Base-by-base conservation (phyloP, 2,888 invertebrate species). In the Leptinotarsa haldemani region DNA sequence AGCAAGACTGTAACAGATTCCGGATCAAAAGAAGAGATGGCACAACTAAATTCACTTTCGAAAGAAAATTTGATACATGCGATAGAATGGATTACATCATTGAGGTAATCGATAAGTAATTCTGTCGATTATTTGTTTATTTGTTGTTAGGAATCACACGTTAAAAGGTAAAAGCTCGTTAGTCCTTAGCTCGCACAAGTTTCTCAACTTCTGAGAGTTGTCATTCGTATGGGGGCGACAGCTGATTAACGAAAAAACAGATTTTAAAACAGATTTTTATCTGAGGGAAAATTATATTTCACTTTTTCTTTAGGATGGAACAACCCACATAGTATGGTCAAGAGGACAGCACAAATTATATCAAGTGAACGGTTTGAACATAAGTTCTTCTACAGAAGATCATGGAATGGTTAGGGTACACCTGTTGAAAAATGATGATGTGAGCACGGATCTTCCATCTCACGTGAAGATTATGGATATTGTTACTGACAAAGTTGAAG, bases 251-350 rank as follows among this genome's bases (percentile, higher is more conserved):
- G 22, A 2, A 2, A 22, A 22, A 22, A 22, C 22, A 22, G 22
- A 22, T 22, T 22, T 22, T 22, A 25, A 22, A 22, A 22, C 22
- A 22, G 22, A 22, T 22, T 22, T 22, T 22, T 4, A 30, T 30
- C 5, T 30, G 30, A 30, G 22, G 13, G 0, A 9, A 15, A 13
- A 56, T 4, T 56, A 1, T 15, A 20, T 22, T 22, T 1, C 4
- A 22, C 22, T 56, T 61, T 78, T 65, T 73, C 82, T 83, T 4
- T 83, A 97, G 96, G 94, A 95, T 85, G 97, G 95, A 30, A 97
- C 97, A 46, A 95, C 95, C 74, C 96, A 97, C 85, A 87, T 97
- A 4, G 91, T 96, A 1, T 97, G 96, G 95, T 92, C 95, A 0
- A 90, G 91, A 78, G 97, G 96, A 0, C 87, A 88, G n/a, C 94